phyloP scores from a whole-genome alignment of 2,113 vertebrate genomes.

The Dissostichus mawsoni region DNA sequence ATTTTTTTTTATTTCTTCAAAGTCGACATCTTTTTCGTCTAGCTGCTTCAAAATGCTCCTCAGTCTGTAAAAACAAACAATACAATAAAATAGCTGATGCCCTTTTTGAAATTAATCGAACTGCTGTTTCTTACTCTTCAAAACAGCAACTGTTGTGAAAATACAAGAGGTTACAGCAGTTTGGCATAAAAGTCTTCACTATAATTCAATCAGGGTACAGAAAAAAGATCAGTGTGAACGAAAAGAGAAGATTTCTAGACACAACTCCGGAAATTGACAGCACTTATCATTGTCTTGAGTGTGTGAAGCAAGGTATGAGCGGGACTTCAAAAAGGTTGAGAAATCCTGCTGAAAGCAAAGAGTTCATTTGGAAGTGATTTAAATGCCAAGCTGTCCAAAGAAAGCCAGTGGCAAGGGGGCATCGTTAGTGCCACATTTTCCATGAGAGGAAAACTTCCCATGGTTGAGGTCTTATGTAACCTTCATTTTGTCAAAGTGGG shows the following conservation, averaged over 20 bases:
- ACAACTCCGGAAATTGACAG: constrained; percentile 10
- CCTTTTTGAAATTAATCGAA: neutral
- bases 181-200: neutral
- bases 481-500: constrained; percentile 26
- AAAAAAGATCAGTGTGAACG: constrained; percentile 12
- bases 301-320: constrained; percentile 12
- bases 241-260: constrained; percentile 4
- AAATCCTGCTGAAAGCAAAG: constrained; percentile 31
- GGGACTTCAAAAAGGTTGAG: constrained; percentile 42
- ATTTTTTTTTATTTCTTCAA: constrained; percentile 91
- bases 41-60: constrained; percentile 91
- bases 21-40: constrained; percentile 90
- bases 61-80: constrained; percentile 79
- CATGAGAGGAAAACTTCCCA: constrained; percentile 68
- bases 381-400: constrained; percentile 57
- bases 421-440: constrained; percentile 63
- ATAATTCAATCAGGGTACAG: neutral
- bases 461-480: constrained; percentile 61
- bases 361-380: constrained; percentile 64
- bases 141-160: constrained; percentile 3
- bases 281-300: constrained; percentile 24
- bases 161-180: neutral
- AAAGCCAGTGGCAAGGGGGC: constrained; percentile 45
- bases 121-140: neutral
- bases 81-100: neutral